Base-by-base conservation (phyloP, 2,113 vertebrate genomes). In the Lasiurus cinereus region DNA sequence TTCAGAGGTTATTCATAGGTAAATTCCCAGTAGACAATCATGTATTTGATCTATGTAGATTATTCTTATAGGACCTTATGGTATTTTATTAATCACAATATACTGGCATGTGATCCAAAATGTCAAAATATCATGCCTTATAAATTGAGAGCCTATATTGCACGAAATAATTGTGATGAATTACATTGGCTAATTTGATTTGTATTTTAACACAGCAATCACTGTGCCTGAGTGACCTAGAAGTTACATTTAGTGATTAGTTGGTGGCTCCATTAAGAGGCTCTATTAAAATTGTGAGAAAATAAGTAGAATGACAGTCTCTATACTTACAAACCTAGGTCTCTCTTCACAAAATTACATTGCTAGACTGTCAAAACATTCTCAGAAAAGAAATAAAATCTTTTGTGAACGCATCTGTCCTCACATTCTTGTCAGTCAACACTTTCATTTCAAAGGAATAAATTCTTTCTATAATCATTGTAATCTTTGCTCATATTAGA, bases 371-470 rank as follows among this genome's bases (percentile, higher is more conserved):
- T 77, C 83, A 74, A 91, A 88, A 91, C 56, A 94, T 7, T 93
- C 94, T 78, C 13, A 83, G 59, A 93, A 86, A 78, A 91, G 50
- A 84, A 90, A 66, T 54, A n/a, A 10, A 70, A 48, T 33, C 14
- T 73, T 85, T 72, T 89, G 48, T 87, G 86, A 91, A 88, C 10
- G 77, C 89, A 91, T 87, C 22, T 84, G 12, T 87, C 67, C 78
- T 96, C 52, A 85, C 21, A 87, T 67, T 79, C 16, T 88, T 94
- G 46, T 80, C 27, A 66, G 36, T 82, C 67, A 93, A 52, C 95
- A 88, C 94, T 96, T 95, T 91, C 46, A 93, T 79, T 93, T 91
- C 29, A 92, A 91, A 87, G 21, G 13, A 48, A 56, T 69, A 94
- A 77, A 59, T 83, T 22, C 31, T 89, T 83, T 43, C 59, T 95